Evolutionary conservation across 2,113 vertebrate genomes (phyloP), one percentile per base, ranked within the genome.

Genomic region (Ophiodon elongatus): DNA sequence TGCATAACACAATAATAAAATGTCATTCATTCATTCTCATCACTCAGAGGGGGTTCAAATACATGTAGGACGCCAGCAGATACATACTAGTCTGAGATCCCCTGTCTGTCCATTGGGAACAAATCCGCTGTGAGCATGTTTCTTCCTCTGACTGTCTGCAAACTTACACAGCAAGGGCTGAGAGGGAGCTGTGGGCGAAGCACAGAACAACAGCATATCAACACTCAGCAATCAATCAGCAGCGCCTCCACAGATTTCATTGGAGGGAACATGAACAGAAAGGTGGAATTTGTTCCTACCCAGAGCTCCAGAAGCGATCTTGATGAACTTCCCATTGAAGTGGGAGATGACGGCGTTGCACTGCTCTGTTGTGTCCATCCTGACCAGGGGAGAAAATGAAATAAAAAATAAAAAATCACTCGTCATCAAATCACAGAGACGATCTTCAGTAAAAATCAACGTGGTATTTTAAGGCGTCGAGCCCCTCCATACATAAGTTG

Each of bases 271-370:
- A 25, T 13, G 11, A 60, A 37, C 10, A 70, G 56, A 80, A 65
- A 76, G 45, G 71, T 3, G 25, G 62, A 72, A 37, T 41, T 39
- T 8, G 76, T 79, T 77, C 90, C 85, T 94, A 96, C 95, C 94
- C 76, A 95, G 83, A 80, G 85, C 96, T 95, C 98, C 98, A 75
- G 97, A 96, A 67, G 97, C 95, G 59, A 96, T 97, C 95, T 99
- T 99, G 94, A 99, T 98, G 92, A 98, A 99, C 93, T 99, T 99
- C 83, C 98, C 98, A 87, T 99, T 99, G 95, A 99, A 99, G 96
- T 99, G 97, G 93, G 97, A 96, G 93, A 99, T 99, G 90, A 99
- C 98, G 2, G 97, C 94, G 6, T 96, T 95, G 56, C 95, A 96
- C 93, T 96, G 95, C 80, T 96, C 95, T 37, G 95, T 96, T 77